Evolutionary conservation across 2,888 invertebrate genomes (phyloP).

Genomic region (Tiliacea citrago): DNA sequence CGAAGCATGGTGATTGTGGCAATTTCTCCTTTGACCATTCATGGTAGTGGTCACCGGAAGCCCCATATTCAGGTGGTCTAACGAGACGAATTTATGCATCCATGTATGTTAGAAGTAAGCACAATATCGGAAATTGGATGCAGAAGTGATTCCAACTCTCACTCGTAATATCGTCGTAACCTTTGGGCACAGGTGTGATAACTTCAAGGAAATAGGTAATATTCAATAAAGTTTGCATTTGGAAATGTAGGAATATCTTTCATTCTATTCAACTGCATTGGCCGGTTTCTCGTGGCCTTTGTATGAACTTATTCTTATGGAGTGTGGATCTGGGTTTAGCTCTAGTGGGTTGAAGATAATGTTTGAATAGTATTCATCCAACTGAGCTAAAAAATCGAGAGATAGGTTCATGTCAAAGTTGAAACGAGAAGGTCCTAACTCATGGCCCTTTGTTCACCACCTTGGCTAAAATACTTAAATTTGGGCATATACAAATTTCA

Average conservation of each 20-base stretch:
- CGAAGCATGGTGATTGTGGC: not conserved
- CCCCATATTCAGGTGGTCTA: not conserved
- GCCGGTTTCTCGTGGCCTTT: not conserved
- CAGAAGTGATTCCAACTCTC: not conserved
- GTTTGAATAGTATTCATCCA: not conserved
- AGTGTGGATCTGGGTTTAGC: not conserved
- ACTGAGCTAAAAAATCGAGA: not conserved
- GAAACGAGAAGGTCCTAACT: not conserved
- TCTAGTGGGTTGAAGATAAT: not conserved
- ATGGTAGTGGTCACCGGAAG: not conserved
- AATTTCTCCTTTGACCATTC: not conserved
- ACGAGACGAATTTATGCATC: not conserved
- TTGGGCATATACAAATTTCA: not conserved
- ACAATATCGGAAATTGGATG: slow-evolving; percentile 29
- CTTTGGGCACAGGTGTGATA: slow-evolving; percentile 63
- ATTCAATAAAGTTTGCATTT: slow-evolving; percentile 58
- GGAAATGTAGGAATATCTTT: slow-evolving; percentile 13
- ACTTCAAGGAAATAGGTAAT: slow-evolving; percentile 46
- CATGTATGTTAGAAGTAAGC: not conserved
- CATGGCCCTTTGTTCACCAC: too few species aligned
- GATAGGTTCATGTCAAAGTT: not conserved
- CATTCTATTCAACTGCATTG: slow-evolving; percentile 5
- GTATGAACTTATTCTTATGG: not conserved
- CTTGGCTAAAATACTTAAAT: too few species aligned
- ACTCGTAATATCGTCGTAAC: slow-evolving; percentile 32